Conservation (phyloP, 2,113 vertebrate species). For the Ramphastos sulfuratus region DNA sequence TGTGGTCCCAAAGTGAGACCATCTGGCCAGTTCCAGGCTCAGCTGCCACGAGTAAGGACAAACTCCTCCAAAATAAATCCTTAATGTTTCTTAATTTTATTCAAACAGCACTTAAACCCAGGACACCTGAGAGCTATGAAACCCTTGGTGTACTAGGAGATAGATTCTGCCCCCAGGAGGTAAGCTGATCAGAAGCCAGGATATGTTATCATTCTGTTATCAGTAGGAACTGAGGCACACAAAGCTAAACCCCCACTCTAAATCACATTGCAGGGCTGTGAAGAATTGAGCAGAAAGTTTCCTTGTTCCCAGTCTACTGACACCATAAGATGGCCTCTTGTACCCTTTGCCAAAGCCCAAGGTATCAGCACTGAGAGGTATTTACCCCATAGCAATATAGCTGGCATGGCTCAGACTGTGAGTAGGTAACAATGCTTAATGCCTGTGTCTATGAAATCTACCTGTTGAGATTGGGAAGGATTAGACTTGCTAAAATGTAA, state of each 20-base stretch:
- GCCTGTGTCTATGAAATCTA: neutral
- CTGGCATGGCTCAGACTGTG: neutral
- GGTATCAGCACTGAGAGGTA: neutral
- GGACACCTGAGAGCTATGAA: neutral
- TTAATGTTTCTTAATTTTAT: neutral
- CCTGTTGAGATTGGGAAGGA: neutral
- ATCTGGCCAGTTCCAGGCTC: neutral
- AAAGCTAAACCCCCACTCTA: neutral
- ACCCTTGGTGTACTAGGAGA: neutral
- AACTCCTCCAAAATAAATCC: neutral
- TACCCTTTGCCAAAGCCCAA: neutral
- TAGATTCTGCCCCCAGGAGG: neutral
- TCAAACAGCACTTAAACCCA: neutral
- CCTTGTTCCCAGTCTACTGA: neutral
- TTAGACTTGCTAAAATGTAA: slow-evolving; percentile 46
- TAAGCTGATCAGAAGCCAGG: neutral
- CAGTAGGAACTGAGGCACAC: neutral
- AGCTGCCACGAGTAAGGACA: neutral
- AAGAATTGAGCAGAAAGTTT: neutral
- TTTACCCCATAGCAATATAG: neutral
- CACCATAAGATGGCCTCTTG: neutral
- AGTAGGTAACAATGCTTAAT: neutral
- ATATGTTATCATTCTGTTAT: neutral
- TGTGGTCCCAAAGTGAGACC: neutral
- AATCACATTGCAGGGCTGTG: neutral